Percentiles rank a stretch among this genome's conserved stretches.
phyloP scores from a whole-genome alignment of 2,797 vertebrate species.

The Mionectes olivaceus region DNA sequence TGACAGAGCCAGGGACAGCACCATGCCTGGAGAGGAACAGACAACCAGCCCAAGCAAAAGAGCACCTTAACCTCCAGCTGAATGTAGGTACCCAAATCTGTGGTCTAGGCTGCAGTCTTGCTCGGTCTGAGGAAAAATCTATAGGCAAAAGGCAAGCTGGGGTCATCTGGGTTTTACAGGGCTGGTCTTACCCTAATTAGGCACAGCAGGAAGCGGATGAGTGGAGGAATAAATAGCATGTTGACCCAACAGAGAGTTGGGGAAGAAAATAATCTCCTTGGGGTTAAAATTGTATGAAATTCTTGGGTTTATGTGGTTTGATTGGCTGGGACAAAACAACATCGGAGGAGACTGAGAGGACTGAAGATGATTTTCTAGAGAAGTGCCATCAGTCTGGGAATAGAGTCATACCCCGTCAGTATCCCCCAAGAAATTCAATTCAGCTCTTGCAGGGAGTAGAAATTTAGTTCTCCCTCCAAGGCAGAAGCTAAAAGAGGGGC shows the following conservation, averaged over 20 bases:
- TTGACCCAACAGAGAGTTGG: background rate
- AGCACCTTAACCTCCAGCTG: background rate
- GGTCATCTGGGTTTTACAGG: background rate
- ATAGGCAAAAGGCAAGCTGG: background rate
- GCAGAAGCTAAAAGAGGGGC: background rate
- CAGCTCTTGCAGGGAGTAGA: background rate
- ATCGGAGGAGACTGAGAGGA: background rate
- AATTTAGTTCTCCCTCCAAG: background rate
- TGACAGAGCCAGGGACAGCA: background rate
- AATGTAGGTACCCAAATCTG: background rate
- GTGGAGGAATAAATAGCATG: background rate
- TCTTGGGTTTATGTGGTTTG: background rate
- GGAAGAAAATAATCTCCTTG: background rate
- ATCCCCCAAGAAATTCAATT: background rate
- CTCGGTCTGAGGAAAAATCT: background rate
- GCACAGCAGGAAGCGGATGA: background rate
- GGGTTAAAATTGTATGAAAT: background rate
- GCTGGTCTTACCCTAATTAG: background rate
- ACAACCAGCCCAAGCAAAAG: rapidly evolving
- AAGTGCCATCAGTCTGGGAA: background rate
- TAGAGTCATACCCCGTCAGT: background rate
- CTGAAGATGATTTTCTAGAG: background rate
- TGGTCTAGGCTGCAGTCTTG: background rate
- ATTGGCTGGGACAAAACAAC: background rate
- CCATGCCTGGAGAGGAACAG: background rate